Conservation (phyloP, 2,797 vertebrate genomes). For the Pseudocheirus occidentalis region DNA sequence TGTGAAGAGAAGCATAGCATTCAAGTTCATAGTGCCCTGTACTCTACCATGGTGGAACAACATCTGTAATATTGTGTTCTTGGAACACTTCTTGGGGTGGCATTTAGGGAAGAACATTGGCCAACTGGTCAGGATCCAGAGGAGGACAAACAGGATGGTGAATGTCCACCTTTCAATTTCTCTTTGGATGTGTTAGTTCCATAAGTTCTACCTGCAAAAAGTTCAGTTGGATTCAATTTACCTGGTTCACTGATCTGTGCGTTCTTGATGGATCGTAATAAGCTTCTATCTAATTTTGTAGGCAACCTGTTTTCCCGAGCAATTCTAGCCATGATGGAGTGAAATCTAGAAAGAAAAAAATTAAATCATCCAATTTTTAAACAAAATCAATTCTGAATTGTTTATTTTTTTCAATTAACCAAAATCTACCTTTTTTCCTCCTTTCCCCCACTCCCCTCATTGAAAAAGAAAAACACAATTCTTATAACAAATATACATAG, state of each 20-base stretch:
- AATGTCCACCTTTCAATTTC: neutral
- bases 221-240: conserved; percentile 40
- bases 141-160: neutral
- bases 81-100: neutral
- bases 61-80: neutral
- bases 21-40: neutral
- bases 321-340: neutral
- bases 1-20: neutral
- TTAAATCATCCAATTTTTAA: neutral
- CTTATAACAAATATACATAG: neutral
- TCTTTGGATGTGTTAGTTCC: conserved; percentile 14
- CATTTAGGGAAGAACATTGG: neutral
- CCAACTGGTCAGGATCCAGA: neutral
- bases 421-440: neutral
- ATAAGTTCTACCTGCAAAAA: conserved; percentile 21
- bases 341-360: conserved; percentile 51
- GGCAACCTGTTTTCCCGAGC: neutral
- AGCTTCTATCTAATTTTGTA: neutral
- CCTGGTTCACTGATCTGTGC: conserved; percentile 9
- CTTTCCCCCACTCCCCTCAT: neutral
- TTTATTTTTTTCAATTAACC: neutral
- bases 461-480: neutral
- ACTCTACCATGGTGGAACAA: neutral
- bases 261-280: neutral
- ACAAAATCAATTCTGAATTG: neutral